These are phyloP conservation scores for Agonopterix arenella DNA, from an alignment of 2,888 invertebrate species.

Conservation along the genomic window DNA sequence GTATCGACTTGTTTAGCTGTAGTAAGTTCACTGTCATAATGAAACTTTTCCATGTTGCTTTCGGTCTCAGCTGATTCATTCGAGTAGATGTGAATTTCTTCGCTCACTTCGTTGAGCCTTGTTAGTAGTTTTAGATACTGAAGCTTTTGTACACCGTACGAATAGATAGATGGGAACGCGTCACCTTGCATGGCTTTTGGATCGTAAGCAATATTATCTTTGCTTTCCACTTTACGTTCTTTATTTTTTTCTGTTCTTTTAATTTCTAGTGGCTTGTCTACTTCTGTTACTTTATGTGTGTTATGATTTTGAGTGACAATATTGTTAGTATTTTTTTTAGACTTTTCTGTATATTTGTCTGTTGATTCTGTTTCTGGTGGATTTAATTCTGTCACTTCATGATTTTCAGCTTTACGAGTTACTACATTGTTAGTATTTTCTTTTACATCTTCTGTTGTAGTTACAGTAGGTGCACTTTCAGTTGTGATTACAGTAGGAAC, in stretches of 20 bases:
- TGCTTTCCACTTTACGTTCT: slow-evolving; percentile 9
- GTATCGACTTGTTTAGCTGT: slow-evolving; percentile 13
- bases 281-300: slow-evolving; percentile 16
- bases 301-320: slow-evolving; percentile 5
- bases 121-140: slow-evolving; percentile 55
- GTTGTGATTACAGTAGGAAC: background rate
- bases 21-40: slow-evolving; percentile 43
- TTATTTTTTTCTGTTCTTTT: slow-evolving; percentile 7
- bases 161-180: slow-evolving; percentile 54
- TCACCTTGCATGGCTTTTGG: slow-evolving; percentile 64
- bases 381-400: slow-evolving; percentile 14
- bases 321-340: slow-evolving; percentile 9
- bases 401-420: slow-evolving; percentile 5
- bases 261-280: slow-evolving; percentile 32
- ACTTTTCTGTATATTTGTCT: background rate
- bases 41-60: slow-evolving; percentile 41
- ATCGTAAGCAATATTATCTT: slow-evolving; percentile 47
- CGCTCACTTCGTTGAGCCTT: slow-evolving; percentile 50
- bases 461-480: background rate
- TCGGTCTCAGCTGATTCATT: slow-evolving; percentile 43
- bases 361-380: slow-evolving; percentile 1
- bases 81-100: slow-evolving; percentile 54
- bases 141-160: slow-evolving; percentile 62
- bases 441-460: slow-evolving; percentile 3
- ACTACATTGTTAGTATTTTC: slow-evolving; percentile 8